phyloP scores from a whole-genome alignment of 2,797 vertebrate species.

The Hoplostethus mediterraneus region DNA sequence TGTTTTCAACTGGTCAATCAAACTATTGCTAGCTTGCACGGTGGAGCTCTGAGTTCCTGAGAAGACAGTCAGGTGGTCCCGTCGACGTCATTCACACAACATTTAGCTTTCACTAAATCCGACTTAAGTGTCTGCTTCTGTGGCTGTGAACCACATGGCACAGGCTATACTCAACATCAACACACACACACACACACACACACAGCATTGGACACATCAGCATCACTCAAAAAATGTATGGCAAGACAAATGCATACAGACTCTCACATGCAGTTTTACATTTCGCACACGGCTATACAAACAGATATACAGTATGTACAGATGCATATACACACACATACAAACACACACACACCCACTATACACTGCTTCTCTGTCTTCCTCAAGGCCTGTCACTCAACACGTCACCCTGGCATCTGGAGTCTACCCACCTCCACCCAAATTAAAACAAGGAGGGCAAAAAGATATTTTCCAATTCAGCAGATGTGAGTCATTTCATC shows the following conservation, averaged over 20 bases:
- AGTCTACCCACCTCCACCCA: slow-evolving; percentile 71
- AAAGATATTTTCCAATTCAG: slow-evolving; percentile 86
- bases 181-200: slow-evolving; percentile 4
- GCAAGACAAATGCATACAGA: neutral
- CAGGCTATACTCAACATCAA: neutral
- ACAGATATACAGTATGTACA: slow-evolving; percentile 2
- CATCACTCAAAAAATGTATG: slow-evolving; percentile 1
- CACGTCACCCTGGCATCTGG: slow-evolving; percentile 71
- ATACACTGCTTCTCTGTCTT: slow-evolving; percentile 13
- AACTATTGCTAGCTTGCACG: too few relatives aligned
- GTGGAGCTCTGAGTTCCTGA: neutral
- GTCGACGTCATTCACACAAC: neutral
- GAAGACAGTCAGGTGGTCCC: neutral
- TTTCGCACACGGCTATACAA: slow-evolving; percentile 2
- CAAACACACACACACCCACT: slow-evolving; percentile 22
- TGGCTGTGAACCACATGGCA: neutral
- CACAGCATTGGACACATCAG: neutral
- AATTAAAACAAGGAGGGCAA: slow-evolving; percentile 83
- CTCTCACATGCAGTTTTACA: neutral
- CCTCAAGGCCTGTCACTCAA: slow-evolving; percentile 64
- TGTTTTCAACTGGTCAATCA: neutral
- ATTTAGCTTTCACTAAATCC: slow-evolving; percentile 2
- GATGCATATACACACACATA: neutral
- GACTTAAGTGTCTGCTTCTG: neutral
- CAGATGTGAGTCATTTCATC: slow-evolving; percentile 89